These are phyloP conservation scores for Bacillus rossius DNA, from an alignment of 1,140 invertebrate genomes.

Conservation along the genomic window DNA sequence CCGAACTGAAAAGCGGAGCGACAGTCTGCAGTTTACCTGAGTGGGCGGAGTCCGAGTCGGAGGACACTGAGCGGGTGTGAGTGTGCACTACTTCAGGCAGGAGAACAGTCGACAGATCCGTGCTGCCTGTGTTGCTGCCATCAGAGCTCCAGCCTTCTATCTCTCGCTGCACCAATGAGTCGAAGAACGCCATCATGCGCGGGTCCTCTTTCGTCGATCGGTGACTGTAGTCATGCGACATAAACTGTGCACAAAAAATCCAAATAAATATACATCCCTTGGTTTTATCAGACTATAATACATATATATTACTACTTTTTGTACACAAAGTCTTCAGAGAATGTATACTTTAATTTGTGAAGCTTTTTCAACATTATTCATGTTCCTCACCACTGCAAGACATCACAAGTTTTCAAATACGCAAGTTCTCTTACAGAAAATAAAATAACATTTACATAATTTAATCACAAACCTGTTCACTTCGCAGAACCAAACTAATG, in stretches of 20 bases:
- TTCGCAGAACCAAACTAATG: conserved; percentile 71
- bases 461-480: conserved; percentile 50
- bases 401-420: too few relatives aligned
- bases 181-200: conserved; percentile 95
- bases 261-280: background rate
- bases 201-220: conserved; percentile 86
- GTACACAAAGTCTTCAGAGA: too few relatives aligned
- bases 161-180: conserved; percentile 86
- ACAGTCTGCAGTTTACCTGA: too few relatives aligned
- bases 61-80: background rate
- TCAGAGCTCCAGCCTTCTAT: conserved; percentile 60
- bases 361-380: too few relatives aligned
- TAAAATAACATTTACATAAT: background rate
- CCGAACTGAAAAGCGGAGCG: too few relatives aligned
- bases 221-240: conserved; percentile 73
- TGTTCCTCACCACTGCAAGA: too few relatives aligned
- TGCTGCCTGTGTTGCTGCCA: background rate
- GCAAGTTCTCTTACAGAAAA: too few relatives aligned
- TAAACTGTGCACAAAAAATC: conserved; percentile 46
- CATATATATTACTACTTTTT: background rate
- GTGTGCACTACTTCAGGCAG: background rate
- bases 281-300: background rate
- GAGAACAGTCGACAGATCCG: conserved; percentile 1
- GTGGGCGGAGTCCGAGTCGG: conserved; percentile 3
- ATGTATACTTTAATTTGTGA: too few relatives aligned